Conservation (phyloP, 2,797 vertebrate genomes). For the Lutjanus argentimaculatus region DNA sequence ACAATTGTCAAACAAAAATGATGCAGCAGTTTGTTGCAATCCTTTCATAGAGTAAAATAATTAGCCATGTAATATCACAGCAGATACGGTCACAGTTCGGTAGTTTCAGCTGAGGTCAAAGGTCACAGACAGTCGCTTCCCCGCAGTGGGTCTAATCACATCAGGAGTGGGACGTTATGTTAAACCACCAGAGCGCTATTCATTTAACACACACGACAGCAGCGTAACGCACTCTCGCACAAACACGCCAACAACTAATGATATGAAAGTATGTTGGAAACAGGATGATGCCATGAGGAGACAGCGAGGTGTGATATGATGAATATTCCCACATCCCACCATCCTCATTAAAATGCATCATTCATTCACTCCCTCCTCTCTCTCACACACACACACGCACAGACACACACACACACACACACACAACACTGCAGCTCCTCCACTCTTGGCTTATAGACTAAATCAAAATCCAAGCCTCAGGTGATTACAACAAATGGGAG, state of each 20-base stretch:
- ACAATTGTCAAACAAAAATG: too few relatives aligned
- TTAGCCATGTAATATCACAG: too few relatives aligned
- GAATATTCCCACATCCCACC: conserved; percentile 23
- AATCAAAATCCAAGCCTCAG: conserved; percentile 18
- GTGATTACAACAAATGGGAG: conserved; percentile 1
- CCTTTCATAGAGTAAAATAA: too few relatives aligned
- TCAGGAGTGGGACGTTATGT: background rate
- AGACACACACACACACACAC: conserved; percentile 1
- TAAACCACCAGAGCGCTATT: background rate
- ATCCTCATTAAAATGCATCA: conserved; percentile 36
- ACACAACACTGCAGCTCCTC: background rate
- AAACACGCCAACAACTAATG: background rate
- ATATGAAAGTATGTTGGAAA: conserved; percentile 2
- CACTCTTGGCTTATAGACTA: background rate
- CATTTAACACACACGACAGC: conserved; percentile 1
- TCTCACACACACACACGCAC: background rate
- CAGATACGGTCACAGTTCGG: too few relatives aligned
- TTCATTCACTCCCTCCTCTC: background rate
- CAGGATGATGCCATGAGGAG: conserved; percentile 16
- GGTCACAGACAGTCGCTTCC: background rate
- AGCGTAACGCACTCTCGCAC: background rate
- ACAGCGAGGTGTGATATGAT: conserved; percentile 18
- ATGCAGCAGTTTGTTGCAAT: too few relatives aligned
- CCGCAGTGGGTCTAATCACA: background rate
- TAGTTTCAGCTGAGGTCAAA: background rate